Base-by-base conservation (phyloP, 1,140 invertebrate species). In the Drosophila arawakana region DNA sequence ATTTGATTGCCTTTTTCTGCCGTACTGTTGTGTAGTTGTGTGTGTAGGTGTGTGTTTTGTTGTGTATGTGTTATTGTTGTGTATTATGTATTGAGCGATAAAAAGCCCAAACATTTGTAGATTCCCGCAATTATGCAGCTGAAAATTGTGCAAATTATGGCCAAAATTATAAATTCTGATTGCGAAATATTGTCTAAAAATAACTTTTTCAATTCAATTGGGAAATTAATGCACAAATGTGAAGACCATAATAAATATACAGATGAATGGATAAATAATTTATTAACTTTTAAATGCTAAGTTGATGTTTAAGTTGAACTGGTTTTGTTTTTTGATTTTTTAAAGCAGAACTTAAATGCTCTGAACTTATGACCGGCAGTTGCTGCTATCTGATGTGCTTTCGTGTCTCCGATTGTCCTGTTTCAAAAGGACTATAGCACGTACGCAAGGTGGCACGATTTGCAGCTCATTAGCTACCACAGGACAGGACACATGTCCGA, bases 401-500 rank as follows among this genome's bases (percentile, higher is more conserved):
- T 37, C 25, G 59, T 21, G 44, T 61, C 44, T 18, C 43, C 25
- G 4, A 6, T 59, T 30, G 35, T 54, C 49, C 34, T 57, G 44
- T 46, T 58, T 61, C 62, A 69, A 71, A 30, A 65, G 76, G 69
- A 65, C 37, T 73, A 70, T 63, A 57, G 76, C 82, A 85, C 82
- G 82, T 85, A 85, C 68, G 62, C 63, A 34, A 82, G 79, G 73
- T 78, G 79, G 62, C 76, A 80, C 84, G 80, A 88, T 88, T 88
- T 89, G 84, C 84, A 88, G 84, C 84, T 88, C 84, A 89, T 88
- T 88, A 89, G 83, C 84, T 74, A 65, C 73, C 84, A 80, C 76
- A 83, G 76, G 80, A 74, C 73, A 77, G 73, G 80, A 88, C 83
- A 88, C 84, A 88, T 89, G 83, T 88, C 84, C 70, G 43, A 83